Base-by-base conservation (phyloP, 2,797 vertebrate genomes). In the Gymnoscopelus braueri region DNA sequence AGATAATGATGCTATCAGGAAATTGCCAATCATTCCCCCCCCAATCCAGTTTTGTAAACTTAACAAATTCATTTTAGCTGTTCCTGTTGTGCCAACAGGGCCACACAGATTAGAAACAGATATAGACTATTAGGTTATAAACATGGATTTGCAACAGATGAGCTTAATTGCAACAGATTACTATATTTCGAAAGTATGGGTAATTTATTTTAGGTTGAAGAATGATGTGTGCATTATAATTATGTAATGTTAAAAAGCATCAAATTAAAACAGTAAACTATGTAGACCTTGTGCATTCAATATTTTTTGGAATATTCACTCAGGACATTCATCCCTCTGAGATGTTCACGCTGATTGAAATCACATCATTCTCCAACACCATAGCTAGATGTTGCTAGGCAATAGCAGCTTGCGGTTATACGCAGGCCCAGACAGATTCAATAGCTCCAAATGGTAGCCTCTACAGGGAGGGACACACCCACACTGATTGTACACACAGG, bases 361-460 rank as follows among this genome's bases (percentile, higher is more conserved):
- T 68, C 15, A 32, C 47, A 39, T 23, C 26, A 3, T n/a, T 32
- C 58, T 7, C 14, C n/a, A 6, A 35, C 56, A 32, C 50, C 35
- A 24, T 15, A 65, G 72, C 74, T 13, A 10, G 24, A 8, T 54
- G 91, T 89, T 90, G 87, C 91, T 87, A 91, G 77, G 90, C 87
- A 82, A 87, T 88, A 81, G 75, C 83, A 82, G 50, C 50, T 19
- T 77, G 76, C 60, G 44, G 66, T 78, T 81, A 19, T 71, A 54
- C 55, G 48, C 62, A 74, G 77, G 60, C 71, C 80, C 60, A 86
- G 19, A 29, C 62, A 48, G 11, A 39, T 26, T 58, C 49, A 44
- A 8, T 44, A 44, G 39, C 7, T 60, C 50, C 49, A 64, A 56
- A n/a, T 50, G 67, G 67, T 48, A 76, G 39, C 39, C 39, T 44